Conservation (phyloP, 2,888 invertebrate genomes). For the Drosophila helvetica region DNA sequence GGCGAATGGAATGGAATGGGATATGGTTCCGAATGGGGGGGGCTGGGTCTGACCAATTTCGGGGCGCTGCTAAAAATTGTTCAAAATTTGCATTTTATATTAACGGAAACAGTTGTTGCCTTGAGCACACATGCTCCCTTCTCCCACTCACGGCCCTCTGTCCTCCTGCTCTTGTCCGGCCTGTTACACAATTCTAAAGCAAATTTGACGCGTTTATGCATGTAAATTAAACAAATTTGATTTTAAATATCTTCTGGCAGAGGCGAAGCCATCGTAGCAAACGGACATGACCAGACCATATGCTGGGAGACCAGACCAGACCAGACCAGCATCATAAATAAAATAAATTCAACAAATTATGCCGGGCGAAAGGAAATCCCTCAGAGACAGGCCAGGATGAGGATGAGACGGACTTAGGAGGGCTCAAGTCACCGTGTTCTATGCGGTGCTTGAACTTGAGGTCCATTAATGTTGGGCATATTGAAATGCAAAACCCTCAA, state of each 20-base stretch:
- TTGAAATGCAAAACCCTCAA: constrained; percentile 43
- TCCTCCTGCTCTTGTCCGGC: constrained; percentile 42
- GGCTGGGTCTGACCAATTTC: constrained; percentile 45
- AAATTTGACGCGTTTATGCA: constrained; percentile 80
- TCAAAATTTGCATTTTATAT: constrained; percentile 81
- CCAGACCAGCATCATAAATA: constrained; percentile 60
- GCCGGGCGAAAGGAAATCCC: constrained; percentile 28
- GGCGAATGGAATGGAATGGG: constrained; percentile 26
- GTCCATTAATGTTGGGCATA: constrained; percentile 51
- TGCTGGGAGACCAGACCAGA: constrained; percentile 46
- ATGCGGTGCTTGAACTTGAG: constrained; percentile 48
- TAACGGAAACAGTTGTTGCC: constrained; percentile 81
- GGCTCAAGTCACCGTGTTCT: constrained; percentile 50
- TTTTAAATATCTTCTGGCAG: constrained; percentile 77
- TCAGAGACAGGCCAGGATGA: constrained; percentile 6
- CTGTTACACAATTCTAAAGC: constrained; percentile 70
- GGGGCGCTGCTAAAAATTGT: constrained; percentile 69
- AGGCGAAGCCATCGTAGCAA: constrained; percentile 42
- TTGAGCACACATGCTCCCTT: constrained; percentile 60
- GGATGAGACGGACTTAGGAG: constrained; percentile 16
- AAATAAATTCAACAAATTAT: constrained; percentile 42
- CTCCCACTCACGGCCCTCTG: not conserved
- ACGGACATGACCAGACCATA: constrained; percentile 32
- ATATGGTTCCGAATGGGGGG: constrained; percentile 1
- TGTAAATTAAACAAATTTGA: constrained; percentile 79